phyloP scores from a whole-genome alignment of 1,140 invertebrate species.

The Metaphire vulgaris region DNA sequence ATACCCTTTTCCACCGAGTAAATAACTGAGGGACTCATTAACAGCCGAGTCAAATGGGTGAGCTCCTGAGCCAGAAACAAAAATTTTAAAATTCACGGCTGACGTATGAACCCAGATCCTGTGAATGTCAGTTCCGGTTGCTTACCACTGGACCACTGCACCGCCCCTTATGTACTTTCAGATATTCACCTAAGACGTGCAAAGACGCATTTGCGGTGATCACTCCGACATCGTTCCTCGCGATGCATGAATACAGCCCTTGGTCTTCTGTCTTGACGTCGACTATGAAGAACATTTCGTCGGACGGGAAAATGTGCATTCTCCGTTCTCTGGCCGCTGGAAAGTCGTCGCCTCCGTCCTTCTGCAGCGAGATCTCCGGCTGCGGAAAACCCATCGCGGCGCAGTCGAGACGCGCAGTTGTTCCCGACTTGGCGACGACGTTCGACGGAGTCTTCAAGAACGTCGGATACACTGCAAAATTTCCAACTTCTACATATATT shows the following conservation, averaged over 20 bases:
- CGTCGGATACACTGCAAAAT: slow-evolving; percentile 76
- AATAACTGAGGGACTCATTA: no score
- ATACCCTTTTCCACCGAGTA: no score
- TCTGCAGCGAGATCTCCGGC: slow-evolving; percentile 84
- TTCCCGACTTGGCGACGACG: slow-evolving; percentile 73
- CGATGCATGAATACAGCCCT: slow-evolving; percentile 88
- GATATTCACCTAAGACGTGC: slow-evolving; percentile 72
- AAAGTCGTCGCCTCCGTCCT: slow-evolving; percentile 85
- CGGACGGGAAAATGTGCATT: slow-evolving; percentile 83
- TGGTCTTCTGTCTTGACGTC: slow-evolving; percentile 79
- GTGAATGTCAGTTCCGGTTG: no score
- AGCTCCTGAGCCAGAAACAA: no score
- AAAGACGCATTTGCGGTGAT: slow-evolving; percentile 82
- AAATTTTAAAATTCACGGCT: no score
- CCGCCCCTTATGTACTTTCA: no score
- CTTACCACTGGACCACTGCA: no score
- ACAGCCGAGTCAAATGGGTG: no score
- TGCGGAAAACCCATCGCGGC: slow-evolving; percentile 77
- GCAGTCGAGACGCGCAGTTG: slow-evolving; percentile 79
- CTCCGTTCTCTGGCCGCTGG: slow-evolving; percentile 85
- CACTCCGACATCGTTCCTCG: slow-evolving; percentile 77
- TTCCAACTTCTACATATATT: no score
- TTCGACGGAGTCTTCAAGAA: slow-evolving; percentile 79
- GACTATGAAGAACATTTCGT: slow-evolving; percentile 85
- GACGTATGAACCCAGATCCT: no score